phyloP scores from a whole-genome alignment of 2,113 vertebrate genomes.

The Turdus rufiventris region DNA sequence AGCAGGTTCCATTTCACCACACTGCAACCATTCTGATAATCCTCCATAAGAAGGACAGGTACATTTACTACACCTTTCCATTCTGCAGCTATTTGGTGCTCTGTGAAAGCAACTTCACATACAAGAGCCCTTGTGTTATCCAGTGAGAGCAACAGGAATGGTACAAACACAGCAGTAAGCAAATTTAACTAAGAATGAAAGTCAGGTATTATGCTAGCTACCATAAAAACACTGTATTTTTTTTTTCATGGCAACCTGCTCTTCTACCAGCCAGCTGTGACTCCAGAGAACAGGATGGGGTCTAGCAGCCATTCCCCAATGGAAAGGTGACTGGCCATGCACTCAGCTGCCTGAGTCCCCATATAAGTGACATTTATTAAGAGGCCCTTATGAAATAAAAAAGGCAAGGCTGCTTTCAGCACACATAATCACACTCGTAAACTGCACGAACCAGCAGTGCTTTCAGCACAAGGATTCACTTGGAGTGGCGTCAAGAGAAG shows the following conservation, averaged over 20 bases:
- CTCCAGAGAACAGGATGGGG: neutral
- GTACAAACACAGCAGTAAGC: neutral
- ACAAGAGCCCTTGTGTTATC: neutral
- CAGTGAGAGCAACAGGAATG: neutral
- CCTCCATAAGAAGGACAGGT: neutral
- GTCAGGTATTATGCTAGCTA: neutral
- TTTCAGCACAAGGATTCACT: slow-evolving; percentile 9
- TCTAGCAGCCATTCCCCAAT: neutral
- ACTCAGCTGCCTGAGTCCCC: neutral
- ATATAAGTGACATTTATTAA: slow-evolving; percentile 46
- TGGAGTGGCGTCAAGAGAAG: neutral
- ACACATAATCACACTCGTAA: neutral
- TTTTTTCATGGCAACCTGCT: neutral
- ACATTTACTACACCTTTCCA: neutral
- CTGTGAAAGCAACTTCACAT: neutral
- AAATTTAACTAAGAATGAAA: neutral
- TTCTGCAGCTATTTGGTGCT: neutral
- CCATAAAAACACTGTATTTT: neutral
- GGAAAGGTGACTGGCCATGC: neutral
- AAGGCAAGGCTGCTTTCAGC: neutral
- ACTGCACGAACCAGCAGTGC: neutral
- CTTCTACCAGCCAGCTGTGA: neutral
- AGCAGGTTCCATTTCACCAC: neutral
- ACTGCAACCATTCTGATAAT: neutral
- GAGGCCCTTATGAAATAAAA: neutral